Conservation (phyloP, 2,888 invertebrate species). For the Drosophila demipolita region DNA sequence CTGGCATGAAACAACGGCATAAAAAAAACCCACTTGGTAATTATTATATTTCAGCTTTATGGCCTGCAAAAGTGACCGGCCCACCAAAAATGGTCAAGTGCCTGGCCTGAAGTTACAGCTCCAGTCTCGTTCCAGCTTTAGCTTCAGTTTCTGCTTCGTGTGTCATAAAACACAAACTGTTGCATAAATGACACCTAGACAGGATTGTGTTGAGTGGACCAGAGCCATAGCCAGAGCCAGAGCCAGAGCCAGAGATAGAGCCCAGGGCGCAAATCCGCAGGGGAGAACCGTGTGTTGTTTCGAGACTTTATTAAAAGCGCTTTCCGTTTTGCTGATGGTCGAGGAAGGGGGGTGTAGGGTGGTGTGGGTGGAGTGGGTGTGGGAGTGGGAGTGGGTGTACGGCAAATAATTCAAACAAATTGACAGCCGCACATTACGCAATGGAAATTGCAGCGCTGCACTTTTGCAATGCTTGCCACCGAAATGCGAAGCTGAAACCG, state of each 20-base stretch:
- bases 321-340: slow-evolving; percentile 41
- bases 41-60: slow-evolving; percentile 77
- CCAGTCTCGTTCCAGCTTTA: slow-evolving; percentile 12
- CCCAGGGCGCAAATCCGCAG: slow-evolving; percentile 9
- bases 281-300: slow-evolving; percentile 28
- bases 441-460: slow-evolving; percentile 76
- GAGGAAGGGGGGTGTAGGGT: neutral
- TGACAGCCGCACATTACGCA: slow-evolving; percentile 79
- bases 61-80: slow-evolving; percentile 76
- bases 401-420: slow-evolving; percentile 79
- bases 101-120: slow-evolving; percentile 19
- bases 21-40: slow-evolving; percentile 54
- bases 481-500: slow-evolving; percentile 47
- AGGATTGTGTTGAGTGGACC: slow-evolving; percentile 8
- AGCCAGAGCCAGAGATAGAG: slow-evolving; percentile 10
- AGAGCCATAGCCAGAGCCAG: slow-evolving; percentile 8
- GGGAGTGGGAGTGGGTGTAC: slow-evolving; percentile 13
- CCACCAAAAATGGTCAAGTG: slow-evolving; percentile 66
- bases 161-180: slow-evolving; percentile 76
- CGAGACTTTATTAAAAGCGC: slow-evolving; percentile 71
- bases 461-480: slow-evolving; percentile 65
- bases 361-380: neutral
- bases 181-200: slow-evolving; percentile 80
- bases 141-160: slow-evolving; percentile 25
- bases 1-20: slow-evolving; percentile 12